These are phyloP conservation scores for Menura novaehollandiae DNA, from an alignment of 2,113 vertebrate genomes.

Conservation along the genomic window DNA sequence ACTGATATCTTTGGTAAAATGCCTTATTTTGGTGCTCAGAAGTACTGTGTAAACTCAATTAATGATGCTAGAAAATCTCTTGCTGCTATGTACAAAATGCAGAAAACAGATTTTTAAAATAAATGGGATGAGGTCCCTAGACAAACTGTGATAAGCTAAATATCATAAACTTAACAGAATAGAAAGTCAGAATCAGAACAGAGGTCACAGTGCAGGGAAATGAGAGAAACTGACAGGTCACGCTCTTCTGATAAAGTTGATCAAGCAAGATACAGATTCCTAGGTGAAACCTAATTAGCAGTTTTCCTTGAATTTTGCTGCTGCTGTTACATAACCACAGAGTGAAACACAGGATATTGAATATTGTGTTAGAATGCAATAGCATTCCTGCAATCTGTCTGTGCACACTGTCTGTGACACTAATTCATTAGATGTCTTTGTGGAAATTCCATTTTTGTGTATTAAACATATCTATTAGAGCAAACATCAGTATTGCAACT, in stretches of 20 bases:
- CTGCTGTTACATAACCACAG: not conserved
- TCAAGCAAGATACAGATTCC: not conserved
- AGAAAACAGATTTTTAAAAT: not conserved
- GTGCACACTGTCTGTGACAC: not conserved
- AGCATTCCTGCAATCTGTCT: not conserved
- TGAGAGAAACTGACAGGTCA: not conserved
- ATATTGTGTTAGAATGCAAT: not conserved
- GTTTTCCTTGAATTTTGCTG: not conserved
- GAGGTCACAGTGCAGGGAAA: not conserved
- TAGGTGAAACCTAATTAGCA: not conserved
- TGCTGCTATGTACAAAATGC: not conserved
- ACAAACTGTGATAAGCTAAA: not conserved
- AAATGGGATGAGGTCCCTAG: not conserved
- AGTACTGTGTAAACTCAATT: not conserved
- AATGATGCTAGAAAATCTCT: not conserved
- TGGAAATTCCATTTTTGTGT: not conserved
- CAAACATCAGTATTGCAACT: not conserved
- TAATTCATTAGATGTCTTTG: not conserved
- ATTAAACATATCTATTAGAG: not conserved
- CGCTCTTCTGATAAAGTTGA: not conserved
- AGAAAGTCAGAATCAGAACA: not conserved
- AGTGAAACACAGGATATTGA: not conserved
- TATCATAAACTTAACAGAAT: not conserved
- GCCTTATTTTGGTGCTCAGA: not conserved
- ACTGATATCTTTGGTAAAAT: not conserved